Evolutionary conservation across 2,113 vertebrate genomes (phyloP).

Genomic region (Empidonax traillii): DNA sequence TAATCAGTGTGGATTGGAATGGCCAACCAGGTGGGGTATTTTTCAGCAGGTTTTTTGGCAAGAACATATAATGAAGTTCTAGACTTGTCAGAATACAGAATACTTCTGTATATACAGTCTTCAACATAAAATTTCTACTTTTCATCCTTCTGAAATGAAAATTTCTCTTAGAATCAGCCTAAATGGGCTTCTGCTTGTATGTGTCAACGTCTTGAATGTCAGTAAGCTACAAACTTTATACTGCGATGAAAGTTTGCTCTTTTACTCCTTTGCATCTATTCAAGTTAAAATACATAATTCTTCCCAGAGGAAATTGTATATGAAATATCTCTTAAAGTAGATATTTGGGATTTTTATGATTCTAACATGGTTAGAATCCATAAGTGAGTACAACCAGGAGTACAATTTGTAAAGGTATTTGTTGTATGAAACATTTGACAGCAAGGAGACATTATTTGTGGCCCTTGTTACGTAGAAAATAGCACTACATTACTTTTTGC

Average conservation of each 20-base stretch:
- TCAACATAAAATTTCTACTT: background rate
- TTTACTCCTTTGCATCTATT: background rate
- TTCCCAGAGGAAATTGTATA: background rate
- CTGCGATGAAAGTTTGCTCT: background rate
- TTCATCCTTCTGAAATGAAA: background rate
- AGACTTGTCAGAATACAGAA: background rate
- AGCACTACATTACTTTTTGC: background rate
- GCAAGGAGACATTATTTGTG: background rate
- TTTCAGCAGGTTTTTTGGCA: background rate
- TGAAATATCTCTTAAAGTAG: background rate
- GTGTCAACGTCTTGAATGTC: background rate
- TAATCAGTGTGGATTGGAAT: background rate
- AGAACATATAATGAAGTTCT: background rate
- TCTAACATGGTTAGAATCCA: background rate
- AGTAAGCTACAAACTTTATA: background rate
- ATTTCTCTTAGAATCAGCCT: background rate
- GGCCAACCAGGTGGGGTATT: background rate
- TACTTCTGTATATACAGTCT: background rate
- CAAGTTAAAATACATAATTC: background rate
- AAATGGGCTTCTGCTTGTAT: background rate
- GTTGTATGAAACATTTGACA: background rate
- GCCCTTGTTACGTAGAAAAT: background rate
- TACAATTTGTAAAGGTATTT: background rate
- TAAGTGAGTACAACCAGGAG: background rate
- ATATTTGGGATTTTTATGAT: background rate